phyloP scores from a whole-genome alignment of 2,888 invertebrate genomes.

The Drosophila imparisetae region DNA sequence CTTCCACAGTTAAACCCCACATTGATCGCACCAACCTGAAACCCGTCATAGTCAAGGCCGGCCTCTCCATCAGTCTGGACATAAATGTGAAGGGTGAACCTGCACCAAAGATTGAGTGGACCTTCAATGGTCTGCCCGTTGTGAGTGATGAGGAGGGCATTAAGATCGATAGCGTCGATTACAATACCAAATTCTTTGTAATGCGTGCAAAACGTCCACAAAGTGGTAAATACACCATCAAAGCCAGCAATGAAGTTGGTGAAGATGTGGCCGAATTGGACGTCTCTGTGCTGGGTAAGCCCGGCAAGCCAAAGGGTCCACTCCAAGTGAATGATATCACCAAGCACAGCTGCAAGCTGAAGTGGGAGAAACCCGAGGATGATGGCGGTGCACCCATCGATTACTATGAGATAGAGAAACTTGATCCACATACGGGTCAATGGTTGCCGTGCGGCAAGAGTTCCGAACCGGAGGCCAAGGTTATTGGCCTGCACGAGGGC shows the following conservation, averaged over 20 bases:
- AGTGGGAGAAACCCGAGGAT: conserved; percentile 97
- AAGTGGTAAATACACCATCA: conserved; percentile 94
- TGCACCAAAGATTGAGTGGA: conserved; percentile 96
- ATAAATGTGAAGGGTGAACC: conserved; percentile 97
- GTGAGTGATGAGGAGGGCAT: conserved; percentile 87
- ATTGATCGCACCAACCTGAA: conserved; percentile 96
- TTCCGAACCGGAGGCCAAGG: conserved; percentile 93
- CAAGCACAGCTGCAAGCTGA: conserved; percentile 95
- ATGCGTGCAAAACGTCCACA: conserved; percentile 92
- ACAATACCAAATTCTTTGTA: conserved; percentile 95
- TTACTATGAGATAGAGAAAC: conserved; percentile 97
- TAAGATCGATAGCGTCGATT: conserved; percentile 93
- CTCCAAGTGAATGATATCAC: conserved; percentile 94
- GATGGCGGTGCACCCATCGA: conserved; percentile 98
- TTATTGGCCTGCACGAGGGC: conserved; percentile 94
- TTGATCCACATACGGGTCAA: conserved; percentile 95
- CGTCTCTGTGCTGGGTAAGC: conserved; percentile 93
- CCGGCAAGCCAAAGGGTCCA: conserved; percentile 93
- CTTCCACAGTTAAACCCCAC: conserved; percentile 92
- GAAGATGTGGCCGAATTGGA: conserved; percentile 96
- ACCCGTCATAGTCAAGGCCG: conserved; percentile 93
- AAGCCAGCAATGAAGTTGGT: conserved; percentile 96
- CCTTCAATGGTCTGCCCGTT: conserved; percentile 89
- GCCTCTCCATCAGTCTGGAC: conserved; percentile 94
- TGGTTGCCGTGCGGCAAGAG: conserved; percentile 97